Base-by-base conservation (phyloP, 2,797 vertebrate genomes). In the Molossus alvarezi region DNA sequence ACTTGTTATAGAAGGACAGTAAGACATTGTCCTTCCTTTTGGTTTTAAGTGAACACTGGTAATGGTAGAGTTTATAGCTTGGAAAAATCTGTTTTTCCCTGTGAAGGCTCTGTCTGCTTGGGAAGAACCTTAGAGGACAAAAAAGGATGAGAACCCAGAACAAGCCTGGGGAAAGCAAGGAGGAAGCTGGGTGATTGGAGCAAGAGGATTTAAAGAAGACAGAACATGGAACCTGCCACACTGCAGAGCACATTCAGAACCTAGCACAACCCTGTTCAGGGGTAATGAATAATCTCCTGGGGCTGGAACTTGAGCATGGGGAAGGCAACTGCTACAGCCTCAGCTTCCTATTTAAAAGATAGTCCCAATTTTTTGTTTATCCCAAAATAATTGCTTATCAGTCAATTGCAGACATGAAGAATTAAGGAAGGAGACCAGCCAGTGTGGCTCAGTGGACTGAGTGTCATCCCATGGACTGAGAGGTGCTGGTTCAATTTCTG, bases 381-480 rank as follows among this genome's bases (percentile, higher is more conserved):
- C n/a, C 62, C 67, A 37, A 92, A 86, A 64, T 88, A 96, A 94
- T 76, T 55, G 65, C 37, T 0, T 48, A 64, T 37, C 67, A 93
- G 21, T 76, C 45, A 81, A 65, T 1, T 65, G 11, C 8, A 90
- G 41, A 77, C n/a, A 73, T 48, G 62, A 84, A 96, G 73, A 90
- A 60, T 82, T 53, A 89, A 86, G 64, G 41, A 45, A 45, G 41
- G 41, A 45, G 41, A 45, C 41, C 3, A 45, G 41, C 41, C 41
- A 45, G 41, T 45, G 41, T 45, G 41, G 41, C 41, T 45, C 41
- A 45, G 41, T 45, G 41, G 41, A 45, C 6, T 45, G 41, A 45
- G 41, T 45, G 41, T 45, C 41, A 45, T 45, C 41, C 3, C 41
- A 45, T 45, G 41, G 41, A 45, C 41, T 45, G 6, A 45, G 41